These are phyloP conservation scores for Drosophila kanapiae DNA, from an alignment of 1,140 invertebrate genomes.

Conservation along the genomic window DNA sequence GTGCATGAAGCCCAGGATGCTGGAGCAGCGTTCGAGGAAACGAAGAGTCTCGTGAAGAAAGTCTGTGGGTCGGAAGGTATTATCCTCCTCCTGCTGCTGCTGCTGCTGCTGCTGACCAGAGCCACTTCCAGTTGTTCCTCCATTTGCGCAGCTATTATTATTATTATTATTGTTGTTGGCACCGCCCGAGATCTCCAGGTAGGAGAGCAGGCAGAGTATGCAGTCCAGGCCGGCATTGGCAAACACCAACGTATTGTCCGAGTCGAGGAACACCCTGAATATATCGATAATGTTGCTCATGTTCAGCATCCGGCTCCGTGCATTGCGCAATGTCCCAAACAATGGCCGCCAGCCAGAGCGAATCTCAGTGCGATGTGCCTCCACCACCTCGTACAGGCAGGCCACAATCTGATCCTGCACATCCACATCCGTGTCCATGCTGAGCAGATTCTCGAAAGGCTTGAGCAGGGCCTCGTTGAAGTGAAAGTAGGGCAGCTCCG, in stretches of 20 bases:
- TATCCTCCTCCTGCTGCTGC: conserved; percentile 79
- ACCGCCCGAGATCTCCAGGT: conserved; percentile 85
- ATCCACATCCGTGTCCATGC: conserved; percentile 95
- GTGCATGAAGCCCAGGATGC: conserved; percentile 96
- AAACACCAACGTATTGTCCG: conserved; percentile 96
- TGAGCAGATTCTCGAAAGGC: conserved; percentile 97
- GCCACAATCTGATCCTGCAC: conserved; percentile 96
- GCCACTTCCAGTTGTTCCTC: conserved; percentile 28
- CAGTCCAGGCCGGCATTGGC: conserved; percentile 97
- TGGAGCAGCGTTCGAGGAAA: conserved; percentile 93
- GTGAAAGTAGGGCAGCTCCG: conserved; percentile 96
- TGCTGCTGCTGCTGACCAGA: conserved; percentile 27
- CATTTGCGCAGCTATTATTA: conserved; percentile 64
- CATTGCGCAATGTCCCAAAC: conserved; percentile 95
- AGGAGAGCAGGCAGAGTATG: conserved; percentile 93
- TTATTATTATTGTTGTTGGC: conserved; percentile 60
- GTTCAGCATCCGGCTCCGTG: conserved; percentile 88
- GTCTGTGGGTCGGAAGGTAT: conserved; percentile 86
- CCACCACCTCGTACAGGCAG: conserved; percentile 97
- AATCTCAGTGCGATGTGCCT: conserved; percentile 96
- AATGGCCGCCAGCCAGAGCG: conserved; percentile 96
- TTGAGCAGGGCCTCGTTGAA: conserved; percentile 98
- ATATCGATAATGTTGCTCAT: conserved; percentile 93
- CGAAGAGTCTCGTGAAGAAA: conserved; percentile 94
- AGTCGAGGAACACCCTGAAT: conserved; percentile 96